A percentile compares a stretch with the other conserved stretches of the same genome.
Conservation (phyloP, 2,113 vertebrate genomes). For the Atlantisia rogersi region DNA sequence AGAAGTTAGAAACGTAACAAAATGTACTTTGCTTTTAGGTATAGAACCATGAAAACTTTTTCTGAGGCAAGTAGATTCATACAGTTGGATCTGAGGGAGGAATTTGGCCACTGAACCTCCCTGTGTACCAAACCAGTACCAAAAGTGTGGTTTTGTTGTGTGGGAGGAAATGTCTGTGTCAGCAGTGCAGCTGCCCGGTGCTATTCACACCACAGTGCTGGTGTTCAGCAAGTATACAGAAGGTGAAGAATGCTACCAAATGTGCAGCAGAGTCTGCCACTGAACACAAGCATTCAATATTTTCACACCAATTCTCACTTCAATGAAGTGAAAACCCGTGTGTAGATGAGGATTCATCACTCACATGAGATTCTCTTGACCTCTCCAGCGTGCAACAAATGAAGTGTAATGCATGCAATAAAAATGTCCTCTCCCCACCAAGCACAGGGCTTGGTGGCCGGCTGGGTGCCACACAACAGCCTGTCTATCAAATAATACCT, state of each 20-base stretch:
- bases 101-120: background rate
- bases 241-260: background rate
- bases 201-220: background rate
- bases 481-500: fast-evolving
- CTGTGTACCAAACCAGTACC: background rate
- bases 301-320: background rate
- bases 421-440: background rate
- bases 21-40: background rate
- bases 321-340: background rate
- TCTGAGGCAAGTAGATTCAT: background rate
- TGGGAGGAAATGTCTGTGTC: background rate
- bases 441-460: background rate
- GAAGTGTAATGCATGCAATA: fast-evolving
- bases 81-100: background rate
- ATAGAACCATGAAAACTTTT: background rate
- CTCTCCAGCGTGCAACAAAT: background rate
- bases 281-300: background rate
- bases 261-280: background rate
- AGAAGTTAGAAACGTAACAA: background rate
- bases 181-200: background rate
- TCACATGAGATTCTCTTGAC: background rate
- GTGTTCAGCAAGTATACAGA: background rate
- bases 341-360: fast-evolving
- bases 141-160: background rate
- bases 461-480: background rate